Conservation (phyloP, 2,797 vertebrate genomes). For the Spondyliosoma cantharus region DNA sequence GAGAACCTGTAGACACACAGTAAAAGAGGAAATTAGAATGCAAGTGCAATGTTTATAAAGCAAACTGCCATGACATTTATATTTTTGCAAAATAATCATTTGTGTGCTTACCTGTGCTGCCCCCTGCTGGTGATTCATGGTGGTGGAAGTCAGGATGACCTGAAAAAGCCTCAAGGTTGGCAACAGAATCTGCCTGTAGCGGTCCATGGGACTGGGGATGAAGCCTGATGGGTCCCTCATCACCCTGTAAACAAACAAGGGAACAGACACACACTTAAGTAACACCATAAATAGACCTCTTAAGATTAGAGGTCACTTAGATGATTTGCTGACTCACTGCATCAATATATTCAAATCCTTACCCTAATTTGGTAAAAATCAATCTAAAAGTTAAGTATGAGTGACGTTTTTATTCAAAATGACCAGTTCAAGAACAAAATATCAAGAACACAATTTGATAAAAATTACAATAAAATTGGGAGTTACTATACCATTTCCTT, state of each 20-base stretch:
- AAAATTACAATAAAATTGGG: background rate
- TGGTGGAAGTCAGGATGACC: constrained; percentile 95
- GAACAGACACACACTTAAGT: background rate
- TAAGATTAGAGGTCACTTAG: background rate
- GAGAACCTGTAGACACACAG: constrained; percentile 85
- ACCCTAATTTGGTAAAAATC: background rate
- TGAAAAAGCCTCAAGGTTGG: constrained; percentile 93
- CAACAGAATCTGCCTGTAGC: constrained; percentile 94
- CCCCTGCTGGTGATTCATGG: constrained; percentile 94
- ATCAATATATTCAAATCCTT: background rate
- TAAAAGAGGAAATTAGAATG: background rate
- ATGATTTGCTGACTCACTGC: background rate
- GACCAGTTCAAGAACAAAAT: background rate
- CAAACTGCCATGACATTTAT: background rate
- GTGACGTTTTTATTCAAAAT: background rate
- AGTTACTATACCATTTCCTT: background rate
- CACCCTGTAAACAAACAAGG: constrained; percentile 77
- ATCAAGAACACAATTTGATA: background rate
- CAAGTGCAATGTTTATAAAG: background rate
- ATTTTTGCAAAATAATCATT: background rate
- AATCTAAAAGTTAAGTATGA: background rate
- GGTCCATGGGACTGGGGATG: constrained; percentile 93
- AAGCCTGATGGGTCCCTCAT: constrained; percentile 93
- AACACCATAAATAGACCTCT: background rate
- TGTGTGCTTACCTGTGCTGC: constrained; percentile 89